Percentiles rank a stretch among this genome's conserved stretches.
Conservation (phyloP, 2,113 vertebrate genomes). For the Malurus cyaneus region DNA sequence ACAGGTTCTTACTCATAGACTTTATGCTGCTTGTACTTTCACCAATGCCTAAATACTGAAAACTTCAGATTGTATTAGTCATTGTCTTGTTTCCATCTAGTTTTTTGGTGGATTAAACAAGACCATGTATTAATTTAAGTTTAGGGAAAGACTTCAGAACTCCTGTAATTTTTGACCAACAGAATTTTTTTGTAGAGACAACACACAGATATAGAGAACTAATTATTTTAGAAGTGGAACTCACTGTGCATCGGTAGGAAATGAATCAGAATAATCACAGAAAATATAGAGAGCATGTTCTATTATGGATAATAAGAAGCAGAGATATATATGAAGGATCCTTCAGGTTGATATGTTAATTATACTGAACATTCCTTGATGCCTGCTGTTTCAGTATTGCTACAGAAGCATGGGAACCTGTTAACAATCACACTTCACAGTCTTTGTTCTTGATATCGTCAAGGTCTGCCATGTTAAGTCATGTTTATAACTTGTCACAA, state of each 20-base stretch:
- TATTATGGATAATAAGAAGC: neutral
- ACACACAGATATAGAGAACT: neutral
- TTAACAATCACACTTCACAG: neutral
- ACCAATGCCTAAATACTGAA: neutral
- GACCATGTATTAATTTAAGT: neutral
- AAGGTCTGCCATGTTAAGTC: neutral
- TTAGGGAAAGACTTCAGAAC: neutral
- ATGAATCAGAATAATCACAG: constrained; percentile 6
- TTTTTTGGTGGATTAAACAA: neutral
- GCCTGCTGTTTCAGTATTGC: neutral
- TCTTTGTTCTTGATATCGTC: neutral
- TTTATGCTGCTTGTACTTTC: neutral
- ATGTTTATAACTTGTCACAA: neutral
- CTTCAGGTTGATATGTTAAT: constrained; percentile 20
- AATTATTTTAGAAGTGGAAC: constrained; percentile 16
- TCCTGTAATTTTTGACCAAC: neutral
- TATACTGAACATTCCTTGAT: neutral
- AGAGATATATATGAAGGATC: neutral
- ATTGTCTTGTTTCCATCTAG: neutral
- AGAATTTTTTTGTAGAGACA: neutral
- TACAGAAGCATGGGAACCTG: neutral
- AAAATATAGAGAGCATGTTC: neutral
- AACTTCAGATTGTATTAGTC: neutral
- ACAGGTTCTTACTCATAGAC: neutral
- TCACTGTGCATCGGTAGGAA: constrained; percentile 4